Percentiles rank a stretch among this genome's conserved stretches.
These are phyloP conservation scores for Sinosuthora webbiana DNA, from an alignment of 2,113 vertebrate species.

Conservation along the genomic window DNA sequence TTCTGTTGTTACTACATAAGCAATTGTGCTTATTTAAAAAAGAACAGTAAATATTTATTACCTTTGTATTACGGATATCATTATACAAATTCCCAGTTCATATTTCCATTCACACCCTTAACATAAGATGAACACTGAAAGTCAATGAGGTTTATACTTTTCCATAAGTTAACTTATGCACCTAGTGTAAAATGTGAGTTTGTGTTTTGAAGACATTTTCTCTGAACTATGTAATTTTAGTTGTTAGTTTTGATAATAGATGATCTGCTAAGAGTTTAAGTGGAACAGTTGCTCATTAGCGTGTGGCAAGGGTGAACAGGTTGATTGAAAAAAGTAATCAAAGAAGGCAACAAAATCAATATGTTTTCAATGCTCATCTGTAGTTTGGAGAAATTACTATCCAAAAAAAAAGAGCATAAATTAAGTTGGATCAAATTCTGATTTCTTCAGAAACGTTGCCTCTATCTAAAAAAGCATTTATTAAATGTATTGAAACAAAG, in stretches of 20 bases:
- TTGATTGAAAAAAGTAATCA: neutral
- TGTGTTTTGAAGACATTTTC: neutral
- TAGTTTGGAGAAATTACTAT: neutral
- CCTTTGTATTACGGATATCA: neutral
- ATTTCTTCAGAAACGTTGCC: neutral
- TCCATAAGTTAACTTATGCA: neutral
- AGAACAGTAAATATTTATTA: neutral
- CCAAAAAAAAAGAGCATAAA: neutral
- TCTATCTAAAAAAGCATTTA: neutral
- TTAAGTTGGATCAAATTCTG: neutral
- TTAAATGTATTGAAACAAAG: conserved; percentile 15
- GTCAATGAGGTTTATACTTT: neutral
- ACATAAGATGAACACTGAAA: neutral
- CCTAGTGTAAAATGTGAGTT: neutral
- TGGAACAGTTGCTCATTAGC: neutral
- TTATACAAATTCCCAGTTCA: neutral
- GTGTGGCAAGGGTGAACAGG: neutral
- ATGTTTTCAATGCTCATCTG: neutral
- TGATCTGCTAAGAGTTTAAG: neutral
- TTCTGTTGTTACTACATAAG: neutral
- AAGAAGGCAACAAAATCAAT: neutral
- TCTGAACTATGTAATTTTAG: neutral
- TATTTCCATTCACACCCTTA: neutral
- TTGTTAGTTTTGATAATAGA: neutral
- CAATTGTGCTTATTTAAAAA: neutral